Evolutionary conservation across 2,113 vertebrate species (phyloP).

Genomic region (Engraulis encrasicolus): DNA sequence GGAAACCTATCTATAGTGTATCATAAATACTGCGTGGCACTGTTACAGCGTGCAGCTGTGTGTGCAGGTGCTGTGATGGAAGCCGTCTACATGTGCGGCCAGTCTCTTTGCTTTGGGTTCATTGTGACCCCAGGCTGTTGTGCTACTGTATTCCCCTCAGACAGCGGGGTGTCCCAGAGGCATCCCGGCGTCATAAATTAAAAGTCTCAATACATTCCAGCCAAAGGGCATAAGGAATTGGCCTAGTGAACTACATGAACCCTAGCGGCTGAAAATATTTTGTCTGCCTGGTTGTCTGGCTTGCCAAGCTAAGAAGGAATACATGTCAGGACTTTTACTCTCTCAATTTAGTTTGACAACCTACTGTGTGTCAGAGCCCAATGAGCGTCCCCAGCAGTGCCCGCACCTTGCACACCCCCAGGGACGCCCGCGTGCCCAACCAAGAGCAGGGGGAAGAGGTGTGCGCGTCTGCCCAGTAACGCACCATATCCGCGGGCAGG

Average conservation of each 20-base stretch:
- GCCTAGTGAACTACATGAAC: too few relatives aligned
- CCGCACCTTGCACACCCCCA: constrained; percentile 78
- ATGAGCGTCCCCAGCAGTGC: constrained; percentile 65
- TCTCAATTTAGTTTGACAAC: too few relatives aligned
- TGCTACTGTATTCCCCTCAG: not conserved
- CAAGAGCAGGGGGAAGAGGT: constrained; percentile 72
- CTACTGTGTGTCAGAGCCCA: constrained; percentile 35
- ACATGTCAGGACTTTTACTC: too few relatives aligned
- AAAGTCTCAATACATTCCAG: too few relatives aligned
- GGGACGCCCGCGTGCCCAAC: constrained; percentile 64
- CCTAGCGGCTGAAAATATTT: too few relatives aligned
- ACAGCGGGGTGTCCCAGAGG: not conserved
- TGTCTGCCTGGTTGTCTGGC: too few relatives aligned
- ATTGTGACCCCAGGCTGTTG: not conserved
- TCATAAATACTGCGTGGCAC: not conserved
- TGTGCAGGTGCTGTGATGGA: not conserved
- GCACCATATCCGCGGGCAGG: constrained; percentile 73
- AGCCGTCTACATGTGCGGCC: too few relatives aligned
- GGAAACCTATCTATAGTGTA: too few relatives aligned
- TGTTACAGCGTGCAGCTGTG: not conserved
- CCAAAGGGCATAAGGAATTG: too few relatives aligned
- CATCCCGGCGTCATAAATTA: too few relatives aligned
- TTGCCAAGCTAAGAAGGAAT: too few relatives aligned
- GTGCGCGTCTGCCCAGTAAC: constrained; percentile 75
- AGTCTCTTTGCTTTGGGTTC: not conserved